A percentile compares a stretch with the other conserved stretches of the same genome.
phyloP scores from a whole-genome alignment of 2,888 invertebrate species.

The Lypha dubia region DNA sequence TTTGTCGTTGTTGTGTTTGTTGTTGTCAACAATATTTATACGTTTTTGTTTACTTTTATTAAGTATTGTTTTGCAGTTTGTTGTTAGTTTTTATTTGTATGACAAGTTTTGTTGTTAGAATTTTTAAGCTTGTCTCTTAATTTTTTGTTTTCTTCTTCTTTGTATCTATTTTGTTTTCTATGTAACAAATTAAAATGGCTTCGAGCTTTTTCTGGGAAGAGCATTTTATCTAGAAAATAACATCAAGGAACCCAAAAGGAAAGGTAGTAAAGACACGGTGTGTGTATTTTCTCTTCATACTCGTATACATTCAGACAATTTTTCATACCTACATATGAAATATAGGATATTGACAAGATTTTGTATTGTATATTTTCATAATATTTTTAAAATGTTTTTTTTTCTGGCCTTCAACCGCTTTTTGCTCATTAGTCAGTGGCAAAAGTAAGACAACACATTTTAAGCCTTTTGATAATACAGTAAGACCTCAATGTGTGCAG shows the following conservation, averaged over 20 bases:
- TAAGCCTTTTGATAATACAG: conserved; percentile 59
- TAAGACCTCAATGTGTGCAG: no score
- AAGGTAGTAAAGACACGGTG: conserved; percentile 27
- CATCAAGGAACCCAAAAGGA: conserved; percentile 36
- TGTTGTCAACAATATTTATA: conserved; percentile 69
- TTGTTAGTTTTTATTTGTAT: conserved; percentile 74
- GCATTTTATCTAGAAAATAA: conserved; percentile 56
- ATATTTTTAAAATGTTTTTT: neutral
- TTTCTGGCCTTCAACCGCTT: conserved; percentile 45
- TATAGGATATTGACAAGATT: conserved; percentile 46
- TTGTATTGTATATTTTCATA: neutral
- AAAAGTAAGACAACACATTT: conserved; percentile 45
- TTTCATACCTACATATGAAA: neutral
- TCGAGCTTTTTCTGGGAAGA: conserved; percentile 41
- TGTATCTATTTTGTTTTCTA: conserved; percentile 28
- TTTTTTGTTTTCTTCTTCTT: neutral
- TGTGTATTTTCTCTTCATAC: neutral
- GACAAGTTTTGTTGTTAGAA: conserved; percentile 75
- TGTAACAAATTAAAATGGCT: conserved; percentile 72
- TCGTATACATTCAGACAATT: neutral
- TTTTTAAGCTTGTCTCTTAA: conserved; percentile 41
- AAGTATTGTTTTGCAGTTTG: conserved; percentile 58
- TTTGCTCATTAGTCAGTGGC: conserved; percentile 35
- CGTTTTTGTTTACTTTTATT: conserved; percentile 68
- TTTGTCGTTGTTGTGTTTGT: no score